Evolutionary conservation across 1,140 invertebrate species (phyloP).

Genomic region (Harlomillsia oculata): DNA sequence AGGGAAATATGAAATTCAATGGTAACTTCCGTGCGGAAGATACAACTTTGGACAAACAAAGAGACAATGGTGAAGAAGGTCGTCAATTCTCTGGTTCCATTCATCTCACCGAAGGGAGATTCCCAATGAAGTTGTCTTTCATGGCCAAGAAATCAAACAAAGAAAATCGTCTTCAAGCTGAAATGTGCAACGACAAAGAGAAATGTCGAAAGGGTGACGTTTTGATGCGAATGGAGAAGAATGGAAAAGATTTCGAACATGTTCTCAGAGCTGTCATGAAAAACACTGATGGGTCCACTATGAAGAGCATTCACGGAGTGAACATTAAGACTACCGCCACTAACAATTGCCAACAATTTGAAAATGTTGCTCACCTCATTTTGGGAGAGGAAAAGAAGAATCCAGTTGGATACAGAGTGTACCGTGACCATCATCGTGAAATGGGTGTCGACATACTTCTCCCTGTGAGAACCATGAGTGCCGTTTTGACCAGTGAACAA

Average conservation of each 20-base stretch:
- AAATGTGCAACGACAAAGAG: slow-evolving; percentile 17
- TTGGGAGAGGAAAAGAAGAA: slow-evolving; percentile 16
- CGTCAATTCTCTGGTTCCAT: slow-evolving; percentile 4
- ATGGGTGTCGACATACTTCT: slow-evolving; percentile 22
- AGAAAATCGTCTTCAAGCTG: slow-evolving; percentile 14
- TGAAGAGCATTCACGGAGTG: slow-evolving; percentile 11
- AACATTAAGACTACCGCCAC: slow-evolving; percentile 2
- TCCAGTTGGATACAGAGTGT: slow-evolving; percentile 23
- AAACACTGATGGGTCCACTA: not conserved
- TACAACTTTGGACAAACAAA: slow-evolving; percentile 1
- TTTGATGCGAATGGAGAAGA: not conserved
- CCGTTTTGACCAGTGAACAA: not conserved
- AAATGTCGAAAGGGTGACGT: slow-evolving; percentile 17
- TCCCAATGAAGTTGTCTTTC: slow-evolving; percentile 19
- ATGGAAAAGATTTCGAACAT: slow-evolving; percentile 18
- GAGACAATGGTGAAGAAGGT: slow-evolving; percentile 23
- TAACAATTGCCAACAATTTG: slow-evolving; percentile 4
- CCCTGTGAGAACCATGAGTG: slow-evolving; percentile 15
- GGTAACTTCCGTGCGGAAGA: slow-evolving; percentile 26
- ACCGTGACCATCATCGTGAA: slow-evolving; percentile 15
- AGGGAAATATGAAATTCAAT: not conserved
- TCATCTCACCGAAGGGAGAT: not conserved
- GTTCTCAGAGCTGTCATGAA: slow-evolving; percentile 4
- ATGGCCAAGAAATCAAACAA: slow-evolving; percentile 17
- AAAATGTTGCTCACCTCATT: slow-evolving; percentile 18